Percentiles rank a stretch among this genome's conserved stretches.
Conservation (phyloP, 2,113 vertebrate species). For the Callaeas wilsoni region DNA sequence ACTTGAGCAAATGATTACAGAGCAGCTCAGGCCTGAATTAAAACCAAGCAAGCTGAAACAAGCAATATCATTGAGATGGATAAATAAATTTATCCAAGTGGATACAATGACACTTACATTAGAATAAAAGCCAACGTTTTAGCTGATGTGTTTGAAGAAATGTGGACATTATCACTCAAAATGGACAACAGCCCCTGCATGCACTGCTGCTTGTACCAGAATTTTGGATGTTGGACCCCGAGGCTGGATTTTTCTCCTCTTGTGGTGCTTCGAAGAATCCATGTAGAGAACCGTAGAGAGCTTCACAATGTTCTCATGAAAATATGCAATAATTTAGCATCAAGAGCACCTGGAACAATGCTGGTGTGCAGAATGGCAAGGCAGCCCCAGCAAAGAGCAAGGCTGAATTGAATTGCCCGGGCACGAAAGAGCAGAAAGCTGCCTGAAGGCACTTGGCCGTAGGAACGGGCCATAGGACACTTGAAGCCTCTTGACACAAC, state of each 20-base stretch:
- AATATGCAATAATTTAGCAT: background rate
- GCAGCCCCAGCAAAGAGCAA: background rate
- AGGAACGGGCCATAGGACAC: background rate
- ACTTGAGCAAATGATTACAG: background rate
- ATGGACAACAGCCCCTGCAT: background rate
- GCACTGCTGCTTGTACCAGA: background rate
- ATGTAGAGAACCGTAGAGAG: background rate
- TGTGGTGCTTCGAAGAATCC: background rate
- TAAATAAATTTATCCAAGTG: background rate
- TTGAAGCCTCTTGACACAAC: background rate
- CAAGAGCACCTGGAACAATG: background rate
- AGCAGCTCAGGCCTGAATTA: background rate
- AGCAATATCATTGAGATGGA: background rate
- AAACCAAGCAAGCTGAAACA: constrained; percentile 14
- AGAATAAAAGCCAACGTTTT: background rate
- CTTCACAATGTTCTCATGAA: background rate
- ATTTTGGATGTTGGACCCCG: background rate
- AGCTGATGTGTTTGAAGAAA: background rate
- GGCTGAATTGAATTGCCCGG: background rate
- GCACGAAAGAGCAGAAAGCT: background rate
- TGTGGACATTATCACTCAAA: background rate
- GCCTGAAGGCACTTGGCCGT: background rate
- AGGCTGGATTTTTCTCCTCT: background rate
- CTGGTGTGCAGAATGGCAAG: background rate
- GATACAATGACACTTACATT: background rate